Base-by-base conservation (phyloP, 1,140 invertebrate species). In the Wasmannia auropunctata region DNA sequence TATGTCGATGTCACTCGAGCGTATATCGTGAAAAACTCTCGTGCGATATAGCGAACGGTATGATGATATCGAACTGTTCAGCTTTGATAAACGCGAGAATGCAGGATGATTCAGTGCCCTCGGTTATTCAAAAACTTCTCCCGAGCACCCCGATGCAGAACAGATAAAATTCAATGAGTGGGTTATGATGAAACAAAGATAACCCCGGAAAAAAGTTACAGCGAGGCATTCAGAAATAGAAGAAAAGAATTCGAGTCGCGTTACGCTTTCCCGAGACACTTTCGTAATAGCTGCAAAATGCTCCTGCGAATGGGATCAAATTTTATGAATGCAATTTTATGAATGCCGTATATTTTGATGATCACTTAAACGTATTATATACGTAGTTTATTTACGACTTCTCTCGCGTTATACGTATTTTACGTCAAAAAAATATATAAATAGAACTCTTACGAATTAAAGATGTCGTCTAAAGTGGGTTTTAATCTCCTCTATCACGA, bases 401-500 rank as follows among this genome's bases (percentile, higher is more conserved):
- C n/a, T n/a, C n/a, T 74, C 7, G 54, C 31, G 11, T 14, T 46
- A 37, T 37, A n/a, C n/a, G 3, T 51, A 75, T 58, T 16, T 51
- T 19, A 58, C 1, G 1, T 34, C 8, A 25, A 75, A 49, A 49
- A 58, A 63, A 63, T 63, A 63, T 63, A 77, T 63, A 34, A 77
- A 77, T 77, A 46, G 11, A 62, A 77, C n/a, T 63, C 25, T 22
- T 22, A 6, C 75, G 19, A 77, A 77, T 77, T 63, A 63, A 77
- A 63, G 58, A 63, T 63, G 63, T 25, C 56, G 19, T 63, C 28
- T 77, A 77, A 77, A 63, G 37, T 76, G 16, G 25, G 11, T 40
- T 80, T 69, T 37, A 80, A 79, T 69, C 62, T 69, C 22, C 31
- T 80, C 37, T 80, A 80, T 80, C 77, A 37, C 34, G 8, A 40